phyloP scores from a whole-genome alignment of 1,140 invertebrate genomes.

The Watersipora subatra region DNA sequence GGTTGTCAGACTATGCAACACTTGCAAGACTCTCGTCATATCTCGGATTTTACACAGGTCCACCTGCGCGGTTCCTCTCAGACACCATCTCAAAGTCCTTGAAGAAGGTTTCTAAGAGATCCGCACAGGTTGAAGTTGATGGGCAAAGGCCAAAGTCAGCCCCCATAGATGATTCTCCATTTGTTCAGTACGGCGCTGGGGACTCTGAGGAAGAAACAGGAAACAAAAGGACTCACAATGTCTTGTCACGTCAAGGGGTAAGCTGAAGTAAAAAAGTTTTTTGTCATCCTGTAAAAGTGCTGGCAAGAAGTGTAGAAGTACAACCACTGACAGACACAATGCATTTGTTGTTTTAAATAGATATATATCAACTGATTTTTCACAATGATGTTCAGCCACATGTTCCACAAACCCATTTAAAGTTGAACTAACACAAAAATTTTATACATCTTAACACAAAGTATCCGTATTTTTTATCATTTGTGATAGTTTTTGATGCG shows the following conservation, averaged over 20 bases:
- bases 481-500: too few species aligned
- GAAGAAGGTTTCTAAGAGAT: neutral
- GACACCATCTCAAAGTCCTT: neutral
- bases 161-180: neutral
- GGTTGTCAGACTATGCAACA: too few species aligned
- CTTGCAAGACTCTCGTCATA: too few species aligned
- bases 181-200: neutral
- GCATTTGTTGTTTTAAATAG: too few species aligned
- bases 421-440: too few species aligned
- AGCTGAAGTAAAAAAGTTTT: too few species aligned
- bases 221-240: neutral
- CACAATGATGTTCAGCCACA: neutral
- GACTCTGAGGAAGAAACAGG: neutral
- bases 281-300: too few species aligned
- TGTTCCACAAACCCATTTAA: neutral
- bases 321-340: too few species aligned
- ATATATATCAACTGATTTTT: neutral
- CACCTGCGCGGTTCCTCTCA: neutral
- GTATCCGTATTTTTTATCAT: too few species aligned
- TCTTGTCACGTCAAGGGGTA: neutral
- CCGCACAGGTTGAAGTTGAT: neutral
- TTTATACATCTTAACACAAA: too few species aligned
- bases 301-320: too few species aligned
- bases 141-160: neutral
- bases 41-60: neutral